Conservation (phyloP, 1,140 invertebrate species). For the Cepaea nemoralis region DNA sequence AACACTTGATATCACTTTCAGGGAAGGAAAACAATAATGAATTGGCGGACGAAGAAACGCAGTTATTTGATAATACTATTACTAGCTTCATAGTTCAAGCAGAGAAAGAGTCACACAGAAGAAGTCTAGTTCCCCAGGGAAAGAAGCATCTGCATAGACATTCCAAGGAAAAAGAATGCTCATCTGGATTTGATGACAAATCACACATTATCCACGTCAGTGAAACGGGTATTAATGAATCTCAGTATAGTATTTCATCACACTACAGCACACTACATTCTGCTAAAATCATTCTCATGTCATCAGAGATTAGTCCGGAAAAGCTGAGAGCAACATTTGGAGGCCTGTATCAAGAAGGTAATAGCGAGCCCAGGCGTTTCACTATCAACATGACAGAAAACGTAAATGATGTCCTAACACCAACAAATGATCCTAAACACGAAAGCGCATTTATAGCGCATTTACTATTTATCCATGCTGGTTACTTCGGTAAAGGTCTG, state of each 20-base stretch:
- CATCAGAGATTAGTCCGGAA: background rate
- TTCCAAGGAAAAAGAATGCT: background rate
- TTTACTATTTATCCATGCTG: slow-evolving; percentile 16
- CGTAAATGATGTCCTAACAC: slow-evolving; percentile 4
- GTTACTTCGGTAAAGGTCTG: slow-evolving; percentile 2
- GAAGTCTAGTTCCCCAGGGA: no score
- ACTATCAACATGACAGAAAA: slow-evolving; percentile 47
- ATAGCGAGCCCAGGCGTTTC: slow-evolving; percentile 46
- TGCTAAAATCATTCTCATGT: background rate
- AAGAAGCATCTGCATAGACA: background rate
- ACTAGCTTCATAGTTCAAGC: background rate
- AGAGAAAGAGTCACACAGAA: slow-evolving; percentile 32
- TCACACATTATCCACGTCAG: background rate
- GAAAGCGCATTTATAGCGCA: background rate
- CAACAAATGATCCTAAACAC: background rate
- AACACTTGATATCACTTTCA: background rate
- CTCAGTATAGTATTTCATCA: background rate
- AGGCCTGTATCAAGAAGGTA: slow-evolving; percentile 40
- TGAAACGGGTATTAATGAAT: background rate
- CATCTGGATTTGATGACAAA: background rate
- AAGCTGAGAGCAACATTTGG: slow-evolving; percentile 37
- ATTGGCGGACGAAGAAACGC: background rate
- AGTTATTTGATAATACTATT: background rate
- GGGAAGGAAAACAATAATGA: background rate
- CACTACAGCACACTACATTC: background rate